phyloP scores from a whole-genome alignment of 2,888 invertebrate genomes.

The Drosophila nigricruria region DNA sequence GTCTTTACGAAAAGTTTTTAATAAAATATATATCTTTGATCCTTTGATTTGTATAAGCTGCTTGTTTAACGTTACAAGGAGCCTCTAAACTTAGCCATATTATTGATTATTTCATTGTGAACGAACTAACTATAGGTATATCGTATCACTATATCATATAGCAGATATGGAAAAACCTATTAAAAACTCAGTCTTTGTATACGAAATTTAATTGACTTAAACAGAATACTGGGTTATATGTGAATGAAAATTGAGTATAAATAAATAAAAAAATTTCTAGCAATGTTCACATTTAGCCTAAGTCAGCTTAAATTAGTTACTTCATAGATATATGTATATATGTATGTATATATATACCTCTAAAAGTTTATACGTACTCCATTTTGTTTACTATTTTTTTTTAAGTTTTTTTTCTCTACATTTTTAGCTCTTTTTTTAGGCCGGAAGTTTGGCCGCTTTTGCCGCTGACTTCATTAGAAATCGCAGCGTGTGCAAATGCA shows the following conservation, averaged over 20 bases:
- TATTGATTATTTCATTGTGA: too few relatives aligned
- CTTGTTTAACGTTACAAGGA: too few relatives aligned
- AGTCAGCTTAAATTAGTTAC: not conserved
- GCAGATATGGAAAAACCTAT: too few relatives aligned
- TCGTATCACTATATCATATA: too few relatives aligned
- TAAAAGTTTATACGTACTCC: not conserved
- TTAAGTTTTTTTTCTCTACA: conserved; percentile 5
- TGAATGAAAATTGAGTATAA: not conserved
- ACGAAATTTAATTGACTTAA: too few relatives aligned
- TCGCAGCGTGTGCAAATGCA: conserved; percentile 33
- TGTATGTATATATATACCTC: not conserved
- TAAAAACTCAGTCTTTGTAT: too few relatives aligned
- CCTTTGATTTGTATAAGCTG: too few relatives aligned
- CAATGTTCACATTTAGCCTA: not conserved
- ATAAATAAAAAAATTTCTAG: not conserved
- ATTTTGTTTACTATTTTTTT: conserved; percentile 8
- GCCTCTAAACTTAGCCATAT: too few relatives aligned
- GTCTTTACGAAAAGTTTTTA: too few relatives aligned
- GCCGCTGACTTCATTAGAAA: conserved; percentile 39
- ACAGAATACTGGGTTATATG: not conserved
- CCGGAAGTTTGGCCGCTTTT: conserved; percentile 30
- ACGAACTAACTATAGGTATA: too few relatives aligned
- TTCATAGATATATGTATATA: not conserved
- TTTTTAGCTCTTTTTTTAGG: conserved; percentile 9
- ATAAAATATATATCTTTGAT: too few relatives aligned